Evolutionary conservation across 2,888 invertebrate genomes (phyloP).

Genomic region (Sarcophaga rosellei): DNA sequence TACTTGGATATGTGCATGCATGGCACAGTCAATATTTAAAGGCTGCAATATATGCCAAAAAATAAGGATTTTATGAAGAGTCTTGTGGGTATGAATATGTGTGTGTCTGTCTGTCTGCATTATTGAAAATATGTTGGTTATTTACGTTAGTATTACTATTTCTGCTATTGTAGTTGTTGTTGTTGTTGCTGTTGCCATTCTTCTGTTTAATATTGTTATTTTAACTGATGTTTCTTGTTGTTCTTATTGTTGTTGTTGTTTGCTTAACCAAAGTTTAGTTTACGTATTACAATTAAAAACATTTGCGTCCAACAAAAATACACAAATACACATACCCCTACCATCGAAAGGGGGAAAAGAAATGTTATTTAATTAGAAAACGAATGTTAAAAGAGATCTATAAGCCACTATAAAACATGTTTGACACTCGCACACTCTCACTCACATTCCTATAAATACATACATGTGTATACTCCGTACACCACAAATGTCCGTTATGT

Average conservation of each 20-base stretch:
- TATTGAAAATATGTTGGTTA: background rate
- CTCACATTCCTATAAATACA: background rate
- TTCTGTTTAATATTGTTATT: slow-evolving; percentile 43
- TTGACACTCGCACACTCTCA: slow-evolving; percentile 4
- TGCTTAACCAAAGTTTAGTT: slow-evolving; percentile 66
- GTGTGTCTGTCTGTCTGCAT: background rate
- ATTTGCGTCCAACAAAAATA: slow-evolving; percentile 65
- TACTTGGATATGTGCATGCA: background rate
- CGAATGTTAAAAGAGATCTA: slow-evolving; percentile 47
- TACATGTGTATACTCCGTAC: too few relatives aligned
- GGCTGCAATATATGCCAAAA: slow-evolving; percentile 15
- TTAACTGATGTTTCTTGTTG: slow-evolving; percentile 40
- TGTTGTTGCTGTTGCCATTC: background rate
- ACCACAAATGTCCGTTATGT: background rate
- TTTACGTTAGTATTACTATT: background rate
- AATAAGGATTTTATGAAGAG: background rate
- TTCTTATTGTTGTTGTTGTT: slow-evolving; percentile 30
- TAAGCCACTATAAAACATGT: slow-evolving; percentile 52
- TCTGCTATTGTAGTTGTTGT: background rate
- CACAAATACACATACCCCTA: background rate
- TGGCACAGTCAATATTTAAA: slow-evolving; percentile 4
- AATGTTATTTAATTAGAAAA: slow-evolving; percentile 61
- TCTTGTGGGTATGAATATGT: background rate
- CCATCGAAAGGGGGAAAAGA: background rate
- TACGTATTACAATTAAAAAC: slow-evolving; percentile 73